Base-by-base conservation (phyloP, 2,797 vertebrate species). In the Tadarida brasiliensis region DNA sequence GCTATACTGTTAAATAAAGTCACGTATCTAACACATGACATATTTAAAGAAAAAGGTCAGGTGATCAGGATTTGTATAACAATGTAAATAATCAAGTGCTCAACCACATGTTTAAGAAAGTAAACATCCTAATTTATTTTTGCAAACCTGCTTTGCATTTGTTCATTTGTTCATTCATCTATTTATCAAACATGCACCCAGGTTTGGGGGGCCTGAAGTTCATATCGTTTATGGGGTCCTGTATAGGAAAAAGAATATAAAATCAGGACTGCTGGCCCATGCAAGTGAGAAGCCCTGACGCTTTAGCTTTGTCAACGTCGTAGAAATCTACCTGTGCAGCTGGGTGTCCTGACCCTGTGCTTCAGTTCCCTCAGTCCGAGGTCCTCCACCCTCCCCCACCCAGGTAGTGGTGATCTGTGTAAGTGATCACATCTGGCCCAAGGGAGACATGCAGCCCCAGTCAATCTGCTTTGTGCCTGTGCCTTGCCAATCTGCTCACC, bases 41-140 rank as follows among this genome's bases (percentile, higher is more conserved):
- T 16, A 80, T 63, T 33, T 7, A 33, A 81, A 97, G 35, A 44
- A 67, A 84, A 89, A 39, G 3, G 24, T 90, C 56, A 84, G 51
- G 5, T 56, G 33, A 11, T 61, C 68, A 67, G 4, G 30, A 78
- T 19, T 83, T 67, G 1, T n/a, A 51, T 26, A 88, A 44, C 28
- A 80, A 56, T 0, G 2, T 51, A 28, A 67, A 78, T 57, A 39
- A 88, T 87, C 8, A 90, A 63, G 11, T 88, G 59, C 54, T 73
- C 9, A 28, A 47, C 26, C 63, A 2, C 35, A 0, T 47, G 28
- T 84, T 85, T 92, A 70, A 80, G 30, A 71, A 39, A n/a, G 26
- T 65, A 54, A 26, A 63, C 80, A 92, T 90, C 87, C 85, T 94
- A 44, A 39, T 77, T 4, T 11, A 28, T 78, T 95, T 90, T 85